Base-by-base conservation (phyloP, 2,888 invertebrate species). In the Idaea straminata region DNA sequence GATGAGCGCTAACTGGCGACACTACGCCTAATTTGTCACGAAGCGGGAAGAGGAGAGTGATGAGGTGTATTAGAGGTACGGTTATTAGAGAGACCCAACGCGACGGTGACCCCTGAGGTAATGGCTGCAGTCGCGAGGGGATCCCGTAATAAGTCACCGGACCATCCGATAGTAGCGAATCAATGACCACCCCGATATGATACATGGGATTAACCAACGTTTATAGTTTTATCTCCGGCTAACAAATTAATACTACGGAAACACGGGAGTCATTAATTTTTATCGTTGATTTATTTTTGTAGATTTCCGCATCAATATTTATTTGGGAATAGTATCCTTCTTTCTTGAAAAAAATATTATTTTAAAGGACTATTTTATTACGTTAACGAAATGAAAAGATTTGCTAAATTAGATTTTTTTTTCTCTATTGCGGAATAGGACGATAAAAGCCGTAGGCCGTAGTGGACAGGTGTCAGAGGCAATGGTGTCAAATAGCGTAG, bases 1-100 rank as follows among this genome's bases (percentile, higher is more conserved):
- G 69, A 79, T 81, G 78, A 80, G 71, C 71, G 72, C 69, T 74
- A 82, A 83, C 82, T 78, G 79, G 80, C 81, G 82, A 83, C 87
- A 83, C 86, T 88, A 85, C 91, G 92, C 87, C 89, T 94, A 94
- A 94, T 94, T 94, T 94, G 94, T 88, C 88, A 84, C 84, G 85
- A 88, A 88, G 93, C 86, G 89, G 88, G 93, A 92, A 76, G 78
- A 75, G 76, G 79, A 81, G 81, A 88, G 84, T 83, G 82, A 87
- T 88, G 86, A 87, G 88, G 84, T 84, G 83, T 83, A 85, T 87
- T 88, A 87, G 77, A 82, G 82, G 79, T 78, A 70, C 68, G 74
- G 77, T 78, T 81, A 77, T 78, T 80, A 78, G 75, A 72, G 64
- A 68, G 69, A 69, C 72, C 73, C 75, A 66, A 66, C 75, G 77